Conservation (phyloP, 2,797 vertebrate species). For the Tauraco hartlaubi region DNA sequence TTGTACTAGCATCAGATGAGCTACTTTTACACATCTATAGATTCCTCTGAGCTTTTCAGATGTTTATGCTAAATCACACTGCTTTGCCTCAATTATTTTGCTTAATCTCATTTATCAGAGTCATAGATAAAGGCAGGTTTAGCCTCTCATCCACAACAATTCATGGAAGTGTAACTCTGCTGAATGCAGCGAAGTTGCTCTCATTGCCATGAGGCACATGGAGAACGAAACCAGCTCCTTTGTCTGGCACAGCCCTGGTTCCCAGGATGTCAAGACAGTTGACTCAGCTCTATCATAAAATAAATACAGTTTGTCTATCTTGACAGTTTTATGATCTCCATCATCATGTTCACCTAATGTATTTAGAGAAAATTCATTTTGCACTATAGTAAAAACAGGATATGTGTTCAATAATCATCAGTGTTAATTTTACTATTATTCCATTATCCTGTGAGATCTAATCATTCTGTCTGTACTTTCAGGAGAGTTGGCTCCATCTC, state of each 20-base stretch:
- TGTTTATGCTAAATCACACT: background rate
- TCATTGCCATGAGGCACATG: background rate
- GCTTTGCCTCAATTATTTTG: background rate
- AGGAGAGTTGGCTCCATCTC: conserved; percentile 60
- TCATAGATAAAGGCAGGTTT: background rate
- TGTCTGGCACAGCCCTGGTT: background rate
- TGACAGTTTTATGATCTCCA: background rate
- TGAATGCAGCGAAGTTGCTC: background rate
- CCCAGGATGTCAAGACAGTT: background rate
- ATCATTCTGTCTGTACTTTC: conserved; percentile 20
- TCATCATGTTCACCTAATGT: background rate
- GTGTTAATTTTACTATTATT: conserved; percentile 49
- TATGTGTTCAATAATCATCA: background rate
- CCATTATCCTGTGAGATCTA: conserved; percentile 39
- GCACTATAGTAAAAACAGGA: background rate
- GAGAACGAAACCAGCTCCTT: background rate
- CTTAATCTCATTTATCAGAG: background rate
- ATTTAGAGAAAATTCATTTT: conserved; percentile 25
- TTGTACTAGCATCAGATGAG: background rate
- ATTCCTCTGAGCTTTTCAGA: background rate
- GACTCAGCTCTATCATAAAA: background rate
- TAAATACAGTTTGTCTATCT: background rate
- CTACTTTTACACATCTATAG: background rate
- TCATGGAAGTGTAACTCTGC: background rate
- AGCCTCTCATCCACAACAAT: background rate